Base-by-base conservation (phyloP, 2,797 vertebrate genomes). In the Cynodonichthys magdalenae region DNA sequence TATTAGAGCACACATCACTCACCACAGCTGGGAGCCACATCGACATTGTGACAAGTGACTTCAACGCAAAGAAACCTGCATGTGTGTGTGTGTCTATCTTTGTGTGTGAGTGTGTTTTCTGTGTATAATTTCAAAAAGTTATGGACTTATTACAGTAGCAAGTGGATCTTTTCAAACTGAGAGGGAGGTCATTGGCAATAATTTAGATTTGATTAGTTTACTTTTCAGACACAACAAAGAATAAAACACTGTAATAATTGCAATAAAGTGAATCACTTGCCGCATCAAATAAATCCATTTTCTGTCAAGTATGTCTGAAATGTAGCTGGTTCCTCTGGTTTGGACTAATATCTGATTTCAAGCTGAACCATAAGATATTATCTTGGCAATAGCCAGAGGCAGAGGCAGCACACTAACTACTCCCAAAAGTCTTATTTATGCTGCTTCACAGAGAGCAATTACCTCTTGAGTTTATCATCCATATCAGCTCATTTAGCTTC, bases 1-100 rank as follows among this genome's bases (percentile, higher is more conserved):
- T 81, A 84, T 89, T 89, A 87, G 81, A 85, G 82, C 63, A 41
- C 71, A 77, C 80, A 86, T 89, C 85, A 88, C 53, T 89, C 88
- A 88, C 63, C 65, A 0, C 84, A 71, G 83, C 85, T 39, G 58
- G 77, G 77, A 53, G 66, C 65, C 47, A 72, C 79, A 56, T 80
- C 69, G 75, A 74, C 68, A 72, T 68, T 65, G 59, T 71, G 75
- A 82, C 84, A 85, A 72, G 72, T 58, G 75, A 69, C 63, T 72
- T 57, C 71, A 46, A 71, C 56, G 67, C 61, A 76, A 71, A 79
- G 52, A 15, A 59, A 34, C 7, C 24, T 7, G 2, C 14, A 20
- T 31, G n/a, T 41, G 51, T 52, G 45, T 15, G 45, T 74, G 50
- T 54, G 52, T 24, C 46, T 74, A 59, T 55, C 36, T 41, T 12